Conservation (phyloP, 1,140 invertebrate genomes). For the Acyrthosiphon pisum region DNA sequence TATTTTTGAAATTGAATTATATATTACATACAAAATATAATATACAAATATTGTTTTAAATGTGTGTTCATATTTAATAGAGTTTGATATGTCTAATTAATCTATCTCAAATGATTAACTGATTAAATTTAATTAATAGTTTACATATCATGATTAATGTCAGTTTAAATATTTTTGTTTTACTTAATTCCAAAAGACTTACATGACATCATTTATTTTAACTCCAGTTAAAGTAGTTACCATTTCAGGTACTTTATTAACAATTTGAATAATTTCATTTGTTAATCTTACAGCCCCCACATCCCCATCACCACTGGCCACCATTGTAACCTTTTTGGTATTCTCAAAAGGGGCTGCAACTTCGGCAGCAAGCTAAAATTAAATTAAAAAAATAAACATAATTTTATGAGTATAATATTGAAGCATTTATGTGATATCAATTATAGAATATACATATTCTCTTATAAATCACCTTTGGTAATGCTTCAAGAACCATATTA, state of each 20-base stretch:
- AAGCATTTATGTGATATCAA: not conserved
- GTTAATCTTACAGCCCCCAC: conserved; percentile 93
- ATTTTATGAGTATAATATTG: not conserved
- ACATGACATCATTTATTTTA: conserved; percentile 74
- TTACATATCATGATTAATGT: not conserved
- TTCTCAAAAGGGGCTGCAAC: conserved; percentile 92
- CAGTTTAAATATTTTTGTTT: not conserved
- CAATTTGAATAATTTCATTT: conserved; percentile 90
- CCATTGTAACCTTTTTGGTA: conserved; percentile 93
- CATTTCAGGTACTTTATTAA: conserved; percentile 86
- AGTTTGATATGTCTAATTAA: not conserved
- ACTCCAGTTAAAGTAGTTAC: conserved; percentile 92
- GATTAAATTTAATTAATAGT: not conserved
- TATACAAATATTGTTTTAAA: not conserved
- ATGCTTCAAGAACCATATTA: conserved; percentile 95
- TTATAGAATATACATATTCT: not conserved
- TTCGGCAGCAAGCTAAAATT: conserved; percentile 86
- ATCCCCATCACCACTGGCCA: conserved; percentile 89
- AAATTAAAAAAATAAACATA: conserved; percentile 54
- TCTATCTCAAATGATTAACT: not conserved
- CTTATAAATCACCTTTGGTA: conserved; percentile 81
- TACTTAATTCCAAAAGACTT: conserved; percentile 66
- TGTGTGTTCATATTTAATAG: not conserved
- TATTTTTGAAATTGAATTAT: not conserved
- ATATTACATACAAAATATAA: not conserved